Evolutionary conservation across 2,888 invertebrate species (phyloP).

Genomic region (Netelia inedita): DNA sequence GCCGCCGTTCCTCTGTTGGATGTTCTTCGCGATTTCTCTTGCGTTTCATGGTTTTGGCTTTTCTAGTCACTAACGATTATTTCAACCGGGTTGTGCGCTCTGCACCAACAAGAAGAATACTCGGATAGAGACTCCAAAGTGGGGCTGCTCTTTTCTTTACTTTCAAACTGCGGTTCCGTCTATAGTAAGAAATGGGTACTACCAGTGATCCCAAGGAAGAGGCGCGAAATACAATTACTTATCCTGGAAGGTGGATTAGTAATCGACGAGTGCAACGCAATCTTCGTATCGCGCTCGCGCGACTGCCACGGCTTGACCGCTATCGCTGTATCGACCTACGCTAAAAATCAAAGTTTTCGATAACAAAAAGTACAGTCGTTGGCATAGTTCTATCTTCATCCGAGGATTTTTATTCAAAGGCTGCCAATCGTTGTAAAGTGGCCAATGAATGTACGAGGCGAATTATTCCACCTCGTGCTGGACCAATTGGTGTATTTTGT

Average conservation of each 20-base stretch:
- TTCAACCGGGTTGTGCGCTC: constrained; percentile 31
- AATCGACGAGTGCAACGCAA: constrained; percentile 41
- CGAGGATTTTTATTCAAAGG: not conserved
- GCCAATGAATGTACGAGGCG: not conserved
- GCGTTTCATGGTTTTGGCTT: constrained; percentile 10
- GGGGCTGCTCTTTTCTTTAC: too few species aligned
- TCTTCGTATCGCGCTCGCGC: constrained; percentile 18
- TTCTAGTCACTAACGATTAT: constrained; percentile 33
- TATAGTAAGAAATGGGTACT: too few species aligned
- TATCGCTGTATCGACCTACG: not conserved
- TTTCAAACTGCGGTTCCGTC: too few species aligned
- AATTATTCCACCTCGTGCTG: constrained; percentile 9
- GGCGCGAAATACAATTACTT: too few species aligned
- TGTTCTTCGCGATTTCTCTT: constrained; percentile 29
- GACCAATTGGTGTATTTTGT: constrained; percentile 65
- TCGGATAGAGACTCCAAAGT: too few species aligned
- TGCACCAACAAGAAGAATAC: too few species aligned
- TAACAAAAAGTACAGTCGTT: not conserved
- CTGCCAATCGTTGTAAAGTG: not conserved
- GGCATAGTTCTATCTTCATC: not conserved
- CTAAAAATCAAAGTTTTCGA: not conserved
- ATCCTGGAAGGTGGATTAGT: constrained; percentile 17
- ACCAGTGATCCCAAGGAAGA: too few species aligned
- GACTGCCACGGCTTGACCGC: constrained; percentile 31
- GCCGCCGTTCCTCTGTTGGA: constrained; percentile 21